Conservation (phyloP, 2,888 invertebrate genomes). For the Mesopsocus fuscifrons region DNA sequence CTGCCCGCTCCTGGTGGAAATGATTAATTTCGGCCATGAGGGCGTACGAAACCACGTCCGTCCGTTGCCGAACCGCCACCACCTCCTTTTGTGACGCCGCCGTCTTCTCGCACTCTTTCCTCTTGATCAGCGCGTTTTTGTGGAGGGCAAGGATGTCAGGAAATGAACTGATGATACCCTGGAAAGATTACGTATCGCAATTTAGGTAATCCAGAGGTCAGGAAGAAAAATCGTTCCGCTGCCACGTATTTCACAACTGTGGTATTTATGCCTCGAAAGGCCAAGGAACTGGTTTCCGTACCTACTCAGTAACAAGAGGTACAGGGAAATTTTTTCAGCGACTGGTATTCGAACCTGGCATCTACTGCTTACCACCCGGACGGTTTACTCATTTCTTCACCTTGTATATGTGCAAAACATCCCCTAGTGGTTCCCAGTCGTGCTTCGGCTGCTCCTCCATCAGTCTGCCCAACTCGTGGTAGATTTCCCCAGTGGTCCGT, state of each 20-base stretch:
- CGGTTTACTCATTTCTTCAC: too few relatives aligned
- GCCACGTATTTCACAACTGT: too few relatives aligned
- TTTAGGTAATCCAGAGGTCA: too few relatives aligned
- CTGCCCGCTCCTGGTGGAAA: constrained; percentile 71
- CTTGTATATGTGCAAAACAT: constrained; percentile 83
- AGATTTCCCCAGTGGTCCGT: constrained; percentile 72
- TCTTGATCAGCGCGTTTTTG: constrained; percentile 71
- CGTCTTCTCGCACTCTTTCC: constrained; percentile 69
- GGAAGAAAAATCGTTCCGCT: too few relatives aligned
- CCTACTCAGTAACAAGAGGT: too few relatives aligned
- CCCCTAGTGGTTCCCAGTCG: constrained; percentile 80
- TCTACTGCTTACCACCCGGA: too few relatives aligned
- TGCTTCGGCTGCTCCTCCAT: constrained; percentile 79
- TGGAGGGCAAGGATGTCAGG: constrained; percentile 82
- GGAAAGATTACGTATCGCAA: too few relatives aligned
- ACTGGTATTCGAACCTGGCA: too few relatives aligned
- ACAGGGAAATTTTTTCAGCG: too few relatives aligned
- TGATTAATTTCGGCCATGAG: constrained; percentile 88
- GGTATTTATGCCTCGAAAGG: too few relatives aligned
- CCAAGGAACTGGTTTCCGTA: too few relatives aligned
- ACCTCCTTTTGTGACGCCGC: constrained; percentile 53
- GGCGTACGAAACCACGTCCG: constrained; percentile 83
- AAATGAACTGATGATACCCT: constrained; percentile 69
- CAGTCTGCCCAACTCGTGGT: constrained; percentile 72
- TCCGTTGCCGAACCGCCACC: constrained; percentile 59